phyloP scores from a whole-genome alignment of 2,888 invertebrate genomes.

The Diaphora mendica region DNA sequence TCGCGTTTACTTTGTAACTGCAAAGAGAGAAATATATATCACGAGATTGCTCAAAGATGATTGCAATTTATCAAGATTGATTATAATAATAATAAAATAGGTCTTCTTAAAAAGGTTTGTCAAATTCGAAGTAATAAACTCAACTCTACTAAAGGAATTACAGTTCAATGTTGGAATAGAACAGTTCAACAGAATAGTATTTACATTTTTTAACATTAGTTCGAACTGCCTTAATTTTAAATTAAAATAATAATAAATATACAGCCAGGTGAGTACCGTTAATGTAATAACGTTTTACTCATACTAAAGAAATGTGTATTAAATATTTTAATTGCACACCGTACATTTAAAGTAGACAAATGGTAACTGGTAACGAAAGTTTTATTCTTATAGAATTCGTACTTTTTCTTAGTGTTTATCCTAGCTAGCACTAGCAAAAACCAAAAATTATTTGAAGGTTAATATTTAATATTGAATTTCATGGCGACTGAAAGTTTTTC shows the following conservation, averaged over 20 bases:
- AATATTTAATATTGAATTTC: not conserved
- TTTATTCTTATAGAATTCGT: not conserved
- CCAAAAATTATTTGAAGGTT: not conserved
- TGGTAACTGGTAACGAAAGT: not conserved
- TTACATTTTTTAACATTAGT: not conserved
- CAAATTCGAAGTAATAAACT: not conserved
- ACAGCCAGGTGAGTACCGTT: not conserved
- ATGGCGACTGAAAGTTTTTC: too few species aligned
- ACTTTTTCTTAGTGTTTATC: not conserved
- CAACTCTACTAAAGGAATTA: not conserved
- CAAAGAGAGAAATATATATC: conserved; percentile 58
- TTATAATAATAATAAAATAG: not conserved
- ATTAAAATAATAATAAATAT: not conserved
- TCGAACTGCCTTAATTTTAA: not conserved
- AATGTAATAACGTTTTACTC: not conserved
- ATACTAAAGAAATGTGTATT: not conserved
- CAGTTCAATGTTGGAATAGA: not conserved
- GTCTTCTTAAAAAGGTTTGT: not conserved
- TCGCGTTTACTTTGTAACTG: conserved; percentile 95
- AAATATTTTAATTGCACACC: not conserved
- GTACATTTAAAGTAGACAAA: not conserved
- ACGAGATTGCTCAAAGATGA: not conserved
- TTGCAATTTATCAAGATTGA: not conserved
- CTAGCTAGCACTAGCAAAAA: not conserved
- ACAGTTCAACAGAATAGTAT: not conserved